Conservation (phyloP, 2,797 vertebrate genomes). For the Astyanax mexicanus region DNA sequence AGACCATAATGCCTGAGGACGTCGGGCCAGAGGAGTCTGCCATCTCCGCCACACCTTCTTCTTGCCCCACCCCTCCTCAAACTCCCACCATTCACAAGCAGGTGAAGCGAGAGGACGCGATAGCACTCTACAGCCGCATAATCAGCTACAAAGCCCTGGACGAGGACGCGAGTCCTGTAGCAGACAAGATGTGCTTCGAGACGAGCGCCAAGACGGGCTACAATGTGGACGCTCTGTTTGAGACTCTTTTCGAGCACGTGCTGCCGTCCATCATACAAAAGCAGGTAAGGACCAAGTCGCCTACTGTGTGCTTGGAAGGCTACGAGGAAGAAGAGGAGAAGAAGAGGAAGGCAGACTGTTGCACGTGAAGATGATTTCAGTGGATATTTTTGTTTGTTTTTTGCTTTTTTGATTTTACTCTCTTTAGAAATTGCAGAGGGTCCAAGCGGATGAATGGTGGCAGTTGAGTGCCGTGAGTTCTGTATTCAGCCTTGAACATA, state of each 20-base stretch:
- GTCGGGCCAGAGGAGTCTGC: constrained; percentile 23
- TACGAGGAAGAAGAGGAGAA: constrained; percentile 66
- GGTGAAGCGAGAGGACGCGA: constrained; percentile 84
- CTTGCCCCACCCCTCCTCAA: constrained; percentile 21
- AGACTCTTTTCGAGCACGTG: constrained; percentile 91
- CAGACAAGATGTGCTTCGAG: constrained; percentile 95
- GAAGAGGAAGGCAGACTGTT: constrained; percentile 75
- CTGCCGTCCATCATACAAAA: constrained; percentile 86
- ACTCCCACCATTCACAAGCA: constrained; percentile 73
- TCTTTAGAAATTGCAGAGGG: background rate
- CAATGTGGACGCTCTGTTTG: constrained; percentile 92
- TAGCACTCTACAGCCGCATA: constrained; percentile 87
- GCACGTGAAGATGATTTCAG: constrained; percentile 52
- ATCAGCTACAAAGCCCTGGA: constrained; percentile 89
- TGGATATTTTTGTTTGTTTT: too few species aligned
- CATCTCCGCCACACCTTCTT: background rate
- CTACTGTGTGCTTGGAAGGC: constrained; percentile 85
- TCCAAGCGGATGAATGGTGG: background rate
- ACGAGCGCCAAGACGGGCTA: constrained; percentile 94
- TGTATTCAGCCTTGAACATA: background rate
- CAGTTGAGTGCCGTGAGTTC: too few species aligned
- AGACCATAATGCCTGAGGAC: constrained; percentile 41
- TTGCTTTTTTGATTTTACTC: too few species aligned
- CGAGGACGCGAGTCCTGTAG: constrained; percentile 79
- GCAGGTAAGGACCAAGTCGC: constrained; percentile 74